Evolutionary conservation across 2,797 vertebrate genomes (phyloP), one percentile per base, ranked within the genome.

Genomic region (Jordanella pulchra): DNA sequence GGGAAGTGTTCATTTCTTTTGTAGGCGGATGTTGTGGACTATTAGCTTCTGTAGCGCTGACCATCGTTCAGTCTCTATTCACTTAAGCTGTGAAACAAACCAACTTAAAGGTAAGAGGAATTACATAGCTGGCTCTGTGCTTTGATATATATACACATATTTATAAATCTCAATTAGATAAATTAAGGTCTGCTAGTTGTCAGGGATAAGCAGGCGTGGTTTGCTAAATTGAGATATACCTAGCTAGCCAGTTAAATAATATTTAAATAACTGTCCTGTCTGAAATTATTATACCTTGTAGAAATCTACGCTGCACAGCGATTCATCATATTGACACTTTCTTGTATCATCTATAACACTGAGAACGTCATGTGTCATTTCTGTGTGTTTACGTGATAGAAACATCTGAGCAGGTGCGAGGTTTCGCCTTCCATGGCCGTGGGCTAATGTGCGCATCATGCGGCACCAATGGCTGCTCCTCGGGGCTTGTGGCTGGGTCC

Each of bases 391-490:
- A n/a, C 25, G n/a, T 18, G 2, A 21, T 45, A 4, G 14, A 17
- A 67, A 56, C 15, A 39, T 39, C n/a, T 45, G 50, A 71, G 1
- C 47, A 85, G 81, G 81, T 76, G 69, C 71, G 55, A 56, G 61
- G 42, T 23, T 53, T 1, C 23, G 76, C 75, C 91, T 77, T 86
- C 80, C 75, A 92, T 91, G 89, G 85, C 81, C 77, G 75, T 64
- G 56, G 77, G 84, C 76, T 91, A 86, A 92, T 74, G 85, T 53
- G 17, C 23, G 69, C 94, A 96, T 92, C 91, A 99, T 99, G 98
- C 96, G 97, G 93, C 97, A 97, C 87, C 97, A 95, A 92, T 99
- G 97, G 97, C 95, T 99, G 90, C 95, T 99, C 88, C 93, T 99
- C 70, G 96, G 97, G 71, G 96, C 95, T 58, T 99, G 97, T 87